A percentile compares a stretch with the other conserved stretches of the same genome.
Conservation (phyloP, 1,140 invertebrate species). For the Gerris buenoi region DNA sequence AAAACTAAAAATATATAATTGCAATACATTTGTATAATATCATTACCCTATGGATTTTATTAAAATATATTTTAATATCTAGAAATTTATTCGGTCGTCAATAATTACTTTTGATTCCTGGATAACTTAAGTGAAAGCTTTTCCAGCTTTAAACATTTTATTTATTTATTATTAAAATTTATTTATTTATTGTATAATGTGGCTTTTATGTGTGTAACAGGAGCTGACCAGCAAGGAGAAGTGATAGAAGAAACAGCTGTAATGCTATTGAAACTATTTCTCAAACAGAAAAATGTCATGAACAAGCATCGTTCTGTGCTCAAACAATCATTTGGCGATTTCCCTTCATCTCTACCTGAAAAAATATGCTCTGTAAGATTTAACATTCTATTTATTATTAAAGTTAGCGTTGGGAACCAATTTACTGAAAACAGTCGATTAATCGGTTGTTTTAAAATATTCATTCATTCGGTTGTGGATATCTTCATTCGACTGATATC, state of each 20-base stretch:
- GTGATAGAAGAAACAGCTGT: slow-evolving; percentile 45
- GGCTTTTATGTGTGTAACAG: slow-evolving; percentile 7
- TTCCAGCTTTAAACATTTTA: too few relatives aligned
- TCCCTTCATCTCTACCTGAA: slow-evolving; percentile 32
- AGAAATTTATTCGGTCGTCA: neutral
- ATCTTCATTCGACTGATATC: too few relatives aligned
- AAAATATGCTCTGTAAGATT: slow-evolving; percentile 37
- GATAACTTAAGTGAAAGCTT: too few relatives aligned
- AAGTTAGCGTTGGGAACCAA: neutral
- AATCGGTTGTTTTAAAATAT: too few relatives aligned
- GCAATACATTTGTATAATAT: too few relatives aligned
- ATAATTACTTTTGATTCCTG: too few relatives aligned
- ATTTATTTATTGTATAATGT: too few relatives aligned
- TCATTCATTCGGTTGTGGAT: neutral
- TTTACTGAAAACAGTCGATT: too few relatives aligned
- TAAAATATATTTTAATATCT: neutral
- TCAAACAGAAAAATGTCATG: slow-evolving; percentile 40
- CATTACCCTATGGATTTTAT: too few relatives aligned
- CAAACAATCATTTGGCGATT: slow-evolving; percentile 38
- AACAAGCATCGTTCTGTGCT: slow-evolving; percentile 36
- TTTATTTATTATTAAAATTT: too few relatives aligned
- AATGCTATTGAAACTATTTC: slow-evolving; percentile 42
- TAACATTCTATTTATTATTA: neutral
- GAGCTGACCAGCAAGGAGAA: slow-evolving; percentile 34
- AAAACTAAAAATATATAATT: too few relatives aligned